A percentile compares a stretch with the other conserved stretches of the same genome.
Evolutionary conservation across 2,113 vertebrate species (phyloP).

Genomic region (Falcunculus frontatus): DNA sequence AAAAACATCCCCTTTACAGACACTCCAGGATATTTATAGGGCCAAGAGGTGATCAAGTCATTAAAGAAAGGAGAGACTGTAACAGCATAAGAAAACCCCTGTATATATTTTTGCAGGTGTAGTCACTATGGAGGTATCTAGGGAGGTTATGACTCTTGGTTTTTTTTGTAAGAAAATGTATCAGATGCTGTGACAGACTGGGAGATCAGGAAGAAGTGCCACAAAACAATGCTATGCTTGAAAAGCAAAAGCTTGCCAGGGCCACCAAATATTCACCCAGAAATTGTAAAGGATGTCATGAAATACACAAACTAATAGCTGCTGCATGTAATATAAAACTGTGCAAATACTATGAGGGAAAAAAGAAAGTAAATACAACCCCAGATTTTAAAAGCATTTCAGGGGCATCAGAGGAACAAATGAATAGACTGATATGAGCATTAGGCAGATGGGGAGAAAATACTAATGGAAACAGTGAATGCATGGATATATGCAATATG

Average conservation of each 20-base stretch:
- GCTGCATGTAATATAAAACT: not conserved
- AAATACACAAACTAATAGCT: not conserved
- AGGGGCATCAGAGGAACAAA: not conserved
- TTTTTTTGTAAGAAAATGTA: not conserved
- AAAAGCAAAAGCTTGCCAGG: not conserved
- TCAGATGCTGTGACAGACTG: not conserved
- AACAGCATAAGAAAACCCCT: not conserved
- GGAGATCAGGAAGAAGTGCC: not conserved
- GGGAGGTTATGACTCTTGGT: not conserved
- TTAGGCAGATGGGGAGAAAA: not conserved
- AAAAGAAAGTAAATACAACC: not conserved
- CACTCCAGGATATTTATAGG: not conserved
- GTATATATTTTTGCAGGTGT: not conserved
- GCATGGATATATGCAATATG: not conserved
- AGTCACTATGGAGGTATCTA: not conserved
- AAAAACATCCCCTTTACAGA: not conserved
- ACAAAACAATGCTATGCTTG: not conserved
- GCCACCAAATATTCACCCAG: not conserved
- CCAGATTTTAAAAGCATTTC: not conserved
- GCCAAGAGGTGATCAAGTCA: not conserved
- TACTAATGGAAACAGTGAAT: not conserved
- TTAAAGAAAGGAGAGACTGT: not conserved
- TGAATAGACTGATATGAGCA: not conserved
- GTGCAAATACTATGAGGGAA: not conserved
- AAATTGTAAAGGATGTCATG: not conserved